Conservation (phyloP, 2,113 vertebrate species). For the Cacatua alba region DNA sequence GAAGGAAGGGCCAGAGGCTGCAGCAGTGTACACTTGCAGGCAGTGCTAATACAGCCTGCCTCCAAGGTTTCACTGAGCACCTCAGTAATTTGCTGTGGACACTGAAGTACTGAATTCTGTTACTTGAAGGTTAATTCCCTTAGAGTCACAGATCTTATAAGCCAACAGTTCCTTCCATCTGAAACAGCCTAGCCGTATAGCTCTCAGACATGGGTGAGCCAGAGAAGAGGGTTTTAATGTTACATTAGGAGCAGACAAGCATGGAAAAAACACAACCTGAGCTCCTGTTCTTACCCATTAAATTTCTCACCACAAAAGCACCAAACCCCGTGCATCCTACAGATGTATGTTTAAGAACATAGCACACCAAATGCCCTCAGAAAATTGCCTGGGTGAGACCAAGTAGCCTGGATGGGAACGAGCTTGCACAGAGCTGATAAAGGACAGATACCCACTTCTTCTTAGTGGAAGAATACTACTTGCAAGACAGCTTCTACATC, state of each 20-base stretch:
- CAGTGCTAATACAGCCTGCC: neutral
- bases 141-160: neutral
- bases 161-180: neutral
- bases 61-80: neutral
- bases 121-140: neutral
- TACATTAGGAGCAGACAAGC: neutral
- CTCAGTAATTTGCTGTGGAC: neutral
- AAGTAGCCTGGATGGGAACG: fast-evolving
- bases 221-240: neutral
- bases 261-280: neutral
- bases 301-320: neutral
- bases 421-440: neutral
- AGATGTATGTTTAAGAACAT: fast-evolving
- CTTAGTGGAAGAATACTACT: neutral
- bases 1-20: neutral
- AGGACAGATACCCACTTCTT: neutral
- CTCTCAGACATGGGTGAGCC: neutral
- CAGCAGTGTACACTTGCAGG: neutral
- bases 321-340: neutral
- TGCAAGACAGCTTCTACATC: neutral
- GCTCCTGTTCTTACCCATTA: neutral
- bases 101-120: neutral
- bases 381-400: neutral
- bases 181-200: neutral
- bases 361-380: neutral